Conservation (phyloP, 2,113 vertebrate genomes). For the Lophius piscatorius region DNA sequence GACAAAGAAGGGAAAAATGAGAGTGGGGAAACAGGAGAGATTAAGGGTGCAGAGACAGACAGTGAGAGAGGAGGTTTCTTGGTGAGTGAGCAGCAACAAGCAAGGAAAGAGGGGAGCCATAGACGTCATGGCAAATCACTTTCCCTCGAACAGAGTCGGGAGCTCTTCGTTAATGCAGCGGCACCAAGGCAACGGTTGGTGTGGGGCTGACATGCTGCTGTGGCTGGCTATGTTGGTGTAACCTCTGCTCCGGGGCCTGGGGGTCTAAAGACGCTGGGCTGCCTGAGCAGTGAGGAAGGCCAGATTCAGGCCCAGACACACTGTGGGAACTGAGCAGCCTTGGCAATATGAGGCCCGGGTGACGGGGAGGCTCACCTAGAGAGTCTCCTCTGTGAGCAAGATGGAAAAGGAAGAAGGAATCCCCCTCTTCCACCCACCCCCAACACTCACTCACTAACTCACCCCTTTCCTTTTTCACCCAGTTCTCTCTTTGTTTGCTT, state of each 20-base stretch:
- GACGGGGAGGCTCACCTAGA: slow-evolving; percentile 70
- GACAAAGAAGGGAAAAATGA: slow-evolving; percentile 68
- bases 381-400: slow-evolving; percentile 25
- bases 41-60: slow-evolving; percentile 55
- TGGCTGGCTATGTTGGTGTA: slow-evolving; percentile 80
- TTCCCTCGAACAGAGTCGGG: slow-evolving; percentile 58
- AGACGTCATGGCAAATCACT: slow-evolving; percentile 73
- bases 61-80: slow-evolving; percentile 20
- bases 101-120: slow-evolving; percentile 44
- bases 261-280: slow-evolving; percentile 69
- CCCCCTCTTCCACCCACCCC: slow-evolving; percentile 25
- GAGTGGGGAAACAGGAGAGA: slow-evolving; percentile 45
- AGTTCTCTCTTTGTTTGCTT: slow-evolving; percentile 80
- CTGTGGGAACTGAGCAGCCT: slow-evolving; percentile 73
- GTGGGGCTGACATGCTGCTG: slow-evolving; percentile 79
- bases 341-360: slow-evolving; percentile 70
- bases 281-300: slow-evolving; percentile 62
- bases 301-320: slow-evolving; percentile 58
- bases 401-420: slow-evolving; percentile 45
- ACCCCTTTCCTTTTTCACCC: slow-evolving; percentile 64
- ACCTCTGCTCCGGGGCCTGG: slow-evolving; percentile 78
- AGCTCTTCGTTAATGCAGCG: slow-evolving; percentile 63
- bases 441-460: slow-evolving; percentile 39
- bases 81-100: slow-evolving; percentile 43
- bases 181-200: slow-evolving; percentile 82